Conservation (phyloP, 2,113 vertebrate species). For the Lonchura striata region DNA sequence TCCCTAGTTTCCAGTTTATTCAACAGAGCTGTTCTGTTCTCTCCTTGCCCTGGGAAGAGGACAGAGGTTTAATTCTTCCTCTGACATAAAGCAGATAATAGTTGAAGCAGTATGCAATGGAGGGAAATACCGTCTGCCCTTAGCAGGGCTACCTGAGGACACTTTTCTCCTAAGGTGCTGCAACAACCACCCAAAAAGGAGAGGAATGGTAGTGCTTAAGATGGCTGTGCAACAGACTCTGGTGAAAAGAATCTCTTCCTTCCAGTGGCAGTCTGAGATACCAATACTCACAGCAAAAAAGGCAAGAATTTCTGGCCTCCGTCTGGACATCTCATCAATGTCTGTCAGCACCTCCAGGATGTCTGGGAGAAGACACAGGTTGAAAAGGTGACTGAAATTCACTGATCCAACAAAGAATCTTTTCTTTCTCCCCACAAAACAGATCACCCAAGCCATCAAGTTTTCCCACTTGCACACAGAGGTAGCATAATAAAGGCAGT, state of each 20-base stretch:
- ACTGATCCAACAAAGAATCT: not conserved
- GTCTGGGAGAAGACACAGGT: conserved; percentile 71
- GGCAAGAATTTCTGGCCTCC: conserved; percentile 92
- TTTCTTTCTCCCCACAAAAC: not conserved
- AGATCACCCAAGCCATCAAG: not conserved
- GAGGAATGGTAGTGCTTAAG: not conserved
- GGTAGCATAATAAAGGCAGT: not conserved
- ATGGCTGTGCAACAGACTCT: not conserved
- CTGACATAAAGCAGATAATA: not conserved
- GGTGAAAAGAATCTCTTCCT: not conserved
- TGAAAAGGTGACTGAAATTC: not conserved
- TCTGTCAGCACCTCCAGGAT: conserved; percentile 92
- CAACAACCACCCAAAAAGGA: not conserved
- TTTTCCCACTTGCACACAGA: not conserved
- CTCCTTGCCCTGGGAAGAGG: not conserved
- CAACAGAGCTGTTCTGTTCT: not conserved
- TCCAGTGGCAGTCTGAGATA: not conserved
- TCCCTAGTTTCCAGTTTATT: not conserved
- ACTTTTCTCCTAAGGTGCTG: not conserved
- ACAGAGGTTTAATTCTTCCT: not conserved
- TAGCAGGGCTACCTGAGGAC: not conserved
- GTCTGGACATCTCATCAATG: conserved; percentile 95
- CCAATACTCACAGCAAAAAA: conserved; percentile 88
- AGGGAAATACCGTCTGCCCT: not conserved
- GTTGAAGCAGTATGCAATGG: not conserved